Evolutionary conservation across 30 jellyfish, hydroid and myxozoan genomes (phyloP).

Genomic region (Turritopsis rubra): DNA sequence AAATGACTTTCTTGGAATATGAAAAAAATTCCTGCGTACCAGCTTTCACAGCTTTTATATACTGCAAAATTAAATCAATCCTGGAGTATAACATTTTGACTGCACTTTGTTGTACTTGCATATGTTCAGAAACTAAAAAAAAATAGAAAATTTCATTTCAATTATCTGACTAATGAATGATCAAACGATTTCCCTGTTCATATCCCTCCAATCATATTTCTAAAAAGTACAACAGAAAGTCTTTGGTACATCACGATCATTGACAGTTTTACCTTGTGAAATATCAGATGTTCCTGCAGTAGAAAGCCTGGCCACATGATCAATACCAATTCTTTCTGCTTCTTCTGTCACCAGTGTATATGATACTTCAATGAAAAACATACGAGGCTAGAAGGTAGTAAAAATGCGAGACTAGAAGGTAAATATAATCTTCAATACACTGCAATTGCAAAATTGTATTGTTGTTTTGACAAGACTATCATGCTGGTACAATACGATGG

Average conservation of each 20-base stretch:
- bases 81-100: constrained; percentile 79
- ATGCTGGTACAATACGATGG: not conserved
- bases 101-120: constrained; percentile 90
- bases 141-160: not conserved
- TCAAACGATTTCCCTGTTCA: not conserved
- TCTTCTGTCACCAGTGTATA: constrained; percentile 95
- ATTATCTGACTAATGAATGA: not conserved
- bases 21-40: constrained; percentile 39
- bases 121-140: constrained; percentile 82
- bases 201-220: no score
- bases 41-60: constrained; percentile 80
- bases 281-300: constrained; percentile 84
- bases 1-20: no score
- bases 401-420: no score
- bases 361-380: constrained; percentile 72
- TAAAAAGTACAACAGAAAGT: no score
- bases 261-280: constrained; percentile 59
- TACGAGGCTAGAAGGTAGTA: constrained; percentile 57
- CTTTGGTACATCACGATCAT: no score
- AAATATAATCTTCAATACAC: no score
- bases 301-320: constrained; percentile 92
- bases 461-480: no score
- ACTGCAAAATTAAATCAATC: constrained; percentile 61
- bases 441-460: no score
- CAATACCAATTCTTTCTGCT: constrained; percentile 98